Percentiles rank a stretch among this genome's conserved stretches.
These are phyloP conservation scores for Alviniconcha strummeri DNA, from an alignment of 2,888 invertebrate genomes.

Conservation along the genomic window DNA sequence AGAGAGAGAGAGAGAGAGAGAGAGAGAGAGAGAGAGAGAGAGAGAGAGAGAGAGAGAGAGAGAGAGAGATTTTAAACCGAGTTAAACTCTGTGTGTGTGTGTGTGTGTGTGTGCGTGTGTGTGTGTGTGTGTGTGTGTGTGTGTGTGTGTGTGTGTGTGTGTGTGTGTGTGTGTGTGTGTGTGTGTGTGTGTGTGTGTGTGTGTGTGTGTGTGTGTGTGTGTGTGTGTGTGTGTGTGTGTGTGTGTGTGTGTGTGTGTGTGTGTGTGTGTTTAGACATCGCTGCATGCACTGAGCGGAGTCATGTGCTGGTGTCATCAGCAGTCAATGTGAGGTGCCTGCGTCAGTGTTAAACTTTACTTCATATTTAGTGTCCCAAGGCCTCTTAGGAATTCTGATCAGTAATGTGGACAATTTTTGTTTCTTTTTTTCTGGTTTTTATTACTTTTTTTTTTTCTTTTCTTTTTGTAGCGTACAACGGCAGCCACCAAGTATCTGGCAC, in stretches of 20 bases:
- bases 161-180: not conserved
- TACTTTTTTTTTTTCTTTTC: not conserved
- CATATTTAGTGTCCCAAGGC: too few species aligned
- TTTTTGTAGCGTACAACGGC: not conserved
- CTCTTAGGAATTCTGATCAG: not conserved
- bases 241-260: too few species aligned
- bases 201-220: not conserved
- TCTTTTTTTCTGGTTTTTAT: not conserved
- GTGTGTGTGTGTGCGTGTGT: not conserved
- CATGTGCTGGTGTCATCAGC: too few species aligned
- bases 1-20: too few species aligned
- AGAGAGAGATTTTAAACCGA: not conserved
- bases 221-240: too few species aligned
- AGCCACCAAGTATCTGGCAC: not conserved
- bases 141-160: slow-evolving; percentile 3
- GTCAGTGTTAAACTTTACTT: too few species aligned
- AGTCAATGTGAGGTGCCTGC: too few species aligned
- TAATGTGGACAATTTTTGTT: not conserved
- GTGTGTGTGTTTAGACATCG: too few species aligned
- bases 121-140: slow-evolving; percentile 11
- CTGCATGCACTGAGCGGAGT: too few species aligned
- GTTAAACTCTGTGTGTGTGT: not conserved
- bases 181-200: not conserved
- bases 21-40: too few species aligned
- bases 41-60: too few species aligned